phyloP scores from a whole-genome alignment of 2,797 vertebrate species.

The Delichon dasypus region DNA sequence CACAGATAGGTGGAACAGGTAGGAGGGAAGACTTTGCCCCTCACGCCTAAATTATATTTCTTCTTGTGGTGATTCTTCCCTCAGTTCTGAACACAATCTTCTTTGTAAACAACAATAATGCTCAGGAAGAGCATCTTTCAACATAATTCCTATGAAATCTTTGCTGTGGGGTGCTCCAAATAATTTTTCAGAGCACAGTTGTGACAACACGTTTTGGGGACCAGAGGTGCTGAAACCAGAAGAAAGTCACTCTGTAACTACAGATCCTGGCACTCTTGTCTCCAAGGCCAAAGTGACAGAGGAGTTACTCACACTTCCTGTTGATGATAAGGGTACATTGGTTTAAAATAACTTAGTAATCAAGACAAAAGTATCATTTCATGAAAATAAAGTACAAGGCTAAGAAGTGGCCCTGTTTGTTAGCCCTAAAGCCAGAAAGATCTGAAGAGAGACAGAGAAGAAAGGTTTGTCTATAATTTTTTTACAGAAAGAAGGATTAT shows the following conservation, averaged over 20 bases:
- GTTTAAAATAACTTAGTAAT: not conserved
- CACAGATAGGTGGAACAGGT: fast-evolving
- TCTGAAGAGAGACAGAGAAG: not conserved
- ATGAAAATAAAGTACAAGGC: not conserved
- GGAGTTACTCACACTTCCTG: fast-evolving
- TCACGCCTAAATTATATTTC: not conserved
- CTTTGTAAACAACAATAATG: not conserved
- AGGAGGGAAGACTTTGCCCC: not conserved
- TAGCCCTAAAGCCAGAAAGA: not conserved
- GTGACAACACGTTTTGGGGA: fast-evolving
- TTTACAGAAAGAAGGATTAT: not conserved
- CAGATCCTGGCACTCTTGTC: not conserved
- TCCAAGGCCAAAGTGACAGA: not conserved
- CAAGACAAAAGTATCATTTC: not conserved
- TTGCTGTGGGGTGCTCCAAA: not conserved
- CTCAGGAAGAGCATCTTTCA: not conserved
- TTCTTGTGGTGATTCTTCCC: not conserved
- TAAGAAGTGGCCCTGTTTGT: not conserved
- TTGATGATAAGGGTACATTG: not conserved
- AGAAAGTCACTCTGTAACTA: not conserved
- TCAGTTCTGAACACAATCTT: not conserved
- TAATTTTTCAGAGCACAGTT: not conserved
- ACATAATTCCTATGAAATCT: not conserved
- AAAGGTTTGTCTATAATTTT: not conserved
- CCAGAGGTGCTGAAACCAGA: not conserved